Conservation (phyloP, 2,113 vertebrate genomes). For the Stegostoma tigrinum region DNA sequence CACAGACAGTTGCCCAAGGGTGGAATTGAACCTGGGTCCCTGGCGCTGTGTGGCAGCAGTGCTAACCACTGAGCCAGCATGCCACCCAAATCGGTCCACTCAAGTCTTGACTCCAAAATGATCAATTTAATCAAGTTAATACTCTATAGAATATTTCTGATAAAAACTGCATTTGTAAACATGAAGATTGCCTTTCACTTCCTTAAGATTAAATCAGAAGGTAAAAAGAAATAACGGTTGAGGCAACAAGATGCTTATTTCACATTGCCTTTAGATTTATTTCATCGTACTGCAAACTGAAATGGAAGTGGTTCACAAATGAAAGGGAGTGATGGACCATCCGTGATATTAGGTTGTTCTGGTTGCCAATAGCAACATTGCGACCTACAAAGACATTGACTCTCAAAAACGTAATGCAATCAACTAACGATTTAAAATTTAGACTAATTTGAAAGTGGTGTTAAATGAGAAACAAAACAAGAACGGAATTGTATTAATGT, state of each 20-base stretch:
- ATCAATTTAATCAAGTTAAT: background rate
- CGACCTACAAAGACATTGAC: background rate
- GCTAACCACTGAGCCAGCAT: too few relatives aligned
- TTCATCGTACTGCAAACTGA: background rate
- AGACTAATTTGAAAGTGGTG: background rate
- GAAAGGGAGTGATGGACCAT: background rate
- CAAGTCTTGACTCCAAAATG: background rate
- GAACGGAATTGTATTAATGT: background rate
- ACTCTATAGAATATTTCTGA: background rate
- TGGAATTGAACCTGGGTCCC: too few relatives aligned
- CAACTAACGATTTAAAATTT: conserved; percentile 8
- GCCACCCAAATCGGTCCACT: background rate
- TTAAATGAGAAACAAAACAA: background rate
- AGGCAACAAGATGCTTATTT: background rate
- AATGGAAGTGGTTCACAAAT: conserved; percentile 1
- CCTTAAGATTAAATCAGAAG: background rate
- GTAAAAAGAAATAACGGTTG: background rate
- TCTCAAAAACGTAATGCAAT: background rate
- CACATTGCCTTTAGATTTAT: background rate
- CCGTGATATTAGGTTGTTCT: background rate
- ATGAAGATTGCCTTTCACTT: background rate
- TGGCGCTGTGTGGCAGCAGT: too few relatives aligned
- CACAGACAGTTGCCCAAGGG: too few relatives aligned
- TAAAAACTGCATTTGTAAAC: background rate
- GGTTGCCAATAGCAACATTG: background rate